phyloP scores from a whole-genome alignment of 2,888 invertebrate genomes.

The Drosophila mayaguana region DNA sequence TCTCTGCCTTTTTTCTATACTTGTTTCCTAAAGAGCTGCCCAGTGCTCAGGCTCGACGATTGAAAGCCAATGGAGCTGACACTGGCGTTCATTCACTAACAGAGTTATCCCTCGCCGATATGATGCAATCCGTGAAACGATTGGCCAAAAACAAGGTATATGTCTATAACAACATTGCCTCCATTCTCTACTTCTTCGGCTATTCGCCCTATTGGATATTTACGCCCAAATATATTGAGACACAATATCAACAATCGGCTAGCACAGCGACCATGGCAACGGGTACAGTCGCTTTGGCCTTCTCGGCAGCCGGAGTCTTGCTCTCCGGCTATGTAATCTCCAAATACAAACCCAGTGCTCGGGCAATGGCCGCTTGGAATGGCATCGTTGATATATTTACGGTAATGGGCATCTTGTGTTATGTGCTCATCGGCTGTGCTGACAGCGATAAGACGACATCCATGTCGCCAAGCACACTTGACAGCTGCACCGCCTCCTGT shows the following conservation, averaged over 20 bases:
- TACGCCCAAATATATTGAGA: slow-evolving; percentile 93
- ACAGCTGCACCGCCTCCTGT: slow-evolving; percentile 88
- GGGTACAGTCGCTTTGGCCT: slow-evolving; percentile 88
- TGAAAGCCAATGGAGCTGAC: slow-evolving; percentile 66
- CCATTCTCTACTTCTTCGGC: slow-evolving; percentile 89
- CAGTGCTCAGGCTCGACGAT: slow-evolving; percentile 87
- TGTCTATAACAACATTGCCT: slow-evolving; percentile 89
- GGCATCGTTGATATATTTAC: slow-evolving; percentile 88
- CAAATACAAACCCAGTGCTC: slow-evolving; percentile 88
- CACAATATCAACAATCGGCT: slow-evolving; percentile 91
- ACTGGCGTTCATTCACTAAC: slow-evolving; percentile 10
- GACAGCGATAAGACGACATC: slow-evolving; percentile 85
- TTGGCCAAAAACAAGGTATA: slow-evolving; percentile 88
- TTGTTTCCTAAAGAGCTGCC: slow-evolving; percentile 90
- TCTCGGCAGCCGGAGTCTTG: slow-evolving; percentile 89
- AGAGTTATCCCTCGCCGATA: slow-evolving; percentile 86
- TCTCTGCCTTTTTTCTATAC: slow-evolving; percentile 87
- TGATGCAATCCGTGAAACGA: slow-evolving; percentile 87
- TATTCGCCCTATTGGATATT: slow-evolving; percentile 92
- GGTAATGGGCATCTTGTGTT: slow-evolving; percentile 87
- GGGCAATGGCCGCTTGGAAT: slow-evolving; percentile 89
- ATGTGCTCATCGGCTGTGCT: slow-evolving; percentile 88
- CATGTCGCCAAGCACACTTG: slow-evolving; percentile 53
- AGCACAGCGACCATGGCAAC: slow-evolving; percentile 89
- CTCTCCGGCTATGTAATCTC: slow-evolving; percentile 88